Evolutionary conservation across 2,888 invertebrate species (phyloP).

Genomic region (Cheilosia grossa): DNA sequence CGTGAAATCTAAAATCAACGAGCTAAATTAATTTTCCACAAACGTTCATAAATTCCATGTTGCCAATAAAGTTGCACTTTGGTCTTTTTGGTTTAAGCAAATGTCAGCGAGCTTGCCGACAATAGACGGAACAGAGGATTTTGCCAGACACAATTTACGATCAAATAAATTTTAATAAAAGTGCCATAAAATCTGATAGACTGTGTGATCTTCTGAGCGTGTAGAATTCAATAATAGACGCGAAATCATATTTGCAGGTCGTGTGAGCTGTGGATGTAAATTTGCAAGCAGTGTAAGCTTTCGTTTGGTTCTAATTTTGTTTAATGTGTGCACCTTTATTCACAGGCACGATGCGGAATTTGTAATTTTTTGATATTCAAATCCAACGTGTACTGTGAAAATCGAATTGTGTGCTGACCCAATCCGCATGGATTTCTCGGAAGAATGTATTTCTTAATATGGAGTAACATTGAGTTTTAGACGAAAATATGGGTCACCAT

Average conservation of each 20-base stretch:
- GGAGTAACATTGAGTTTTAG: no score
- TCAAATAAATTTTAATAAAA: conserved; percentile 54
- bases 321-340: no score
- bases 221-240: conserved; percentile 1
- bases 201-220: conserved; percentile 11
- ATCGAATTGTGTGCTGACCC: no score
- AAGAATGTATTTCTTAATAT: no score
- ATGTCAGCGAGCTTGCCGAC: conserved; percentile 43
- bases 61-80: conserved; percentile 43
- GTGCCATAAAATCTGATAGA: conserved; percentile 31
- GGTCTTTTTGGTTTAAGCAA: conserved; percentile 55
- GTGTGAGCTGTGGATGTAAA: background rate
- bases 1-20: background rate
- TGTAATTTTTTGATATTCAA: background rate
- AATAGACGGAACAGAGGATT: conserved; percentile 14
- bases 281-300: background rate
- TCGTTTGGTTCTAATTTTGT: background rate
- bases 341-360: background rate
- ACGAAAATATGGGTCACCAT: no score
- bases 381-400: background rate
- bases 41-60: conserved; percentile 48
- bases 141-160: conserved; percentile 48
- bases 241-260: background rate
- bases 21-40: conserved; percentile 32
- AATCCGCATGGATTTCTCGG: no score